Percentiles rank a stretch among this genome's conserved stretches.
Conservation (phyloP, 1,140 invertebrate genomes). For the Neuroterus valhalla region DNA sequence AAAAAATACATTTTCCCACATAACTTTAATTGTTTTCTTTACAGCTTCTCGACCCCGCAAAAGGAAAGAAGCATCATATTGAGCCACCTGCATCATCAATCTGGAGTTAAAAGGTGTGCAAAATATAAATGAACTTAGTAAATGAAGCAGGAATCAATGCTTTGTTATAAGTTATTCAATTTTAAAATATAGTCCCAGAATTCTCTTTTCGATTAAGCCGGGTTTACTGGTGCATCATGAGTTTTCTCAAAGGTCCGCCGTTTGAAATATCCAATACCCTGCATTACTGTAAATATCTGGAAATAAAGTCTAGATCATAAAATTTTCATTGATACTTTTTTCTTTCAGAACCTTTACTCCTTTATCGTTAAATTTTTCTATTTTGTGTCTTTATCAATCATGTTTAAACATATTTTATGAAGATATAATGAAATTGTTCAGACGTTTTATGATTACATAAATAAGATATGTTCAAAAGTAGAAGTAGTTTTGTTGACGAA, state of each 20-base stretch:
- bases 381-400: too few species aligned
- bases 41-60: conserved; percentile 34
- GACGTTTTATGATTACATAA: too few species aligned
- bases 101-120: not conserved
- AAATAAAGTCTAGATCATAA: too few species aligned
- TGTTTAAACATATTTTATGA: too few species aligned
- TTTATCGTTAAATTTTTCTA: too few species aligned
- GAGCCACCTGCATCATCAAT: conserved; percentile 32
- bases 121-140: conserved; percentile 13
- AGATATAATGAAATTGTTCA: too few species aligned
- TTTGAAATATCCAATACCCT: not conserved
- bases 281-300: not conserved
- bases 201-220: not conserved
- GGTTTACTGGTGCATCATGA: not conserved
- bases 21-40: conserved; percentile 20
- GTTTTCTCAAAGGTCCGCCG: not conserved
- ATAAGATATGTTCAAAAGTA: too few species aligned
- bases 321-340: too few species aligned
- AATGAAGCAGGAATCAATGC: not conserved
- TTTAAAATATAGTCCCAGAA: not conserved
- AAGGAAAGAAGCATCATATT: conserved; percentile 11
- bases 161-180: not conserved
- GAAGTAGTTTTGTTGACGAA: too few species aligned
- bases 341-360: too few species aligned
- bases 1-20: conserved; percentile 39